Conservation (phyloP, 1,140 invertebrate genomes). For the Cherax destructor region DNA sequence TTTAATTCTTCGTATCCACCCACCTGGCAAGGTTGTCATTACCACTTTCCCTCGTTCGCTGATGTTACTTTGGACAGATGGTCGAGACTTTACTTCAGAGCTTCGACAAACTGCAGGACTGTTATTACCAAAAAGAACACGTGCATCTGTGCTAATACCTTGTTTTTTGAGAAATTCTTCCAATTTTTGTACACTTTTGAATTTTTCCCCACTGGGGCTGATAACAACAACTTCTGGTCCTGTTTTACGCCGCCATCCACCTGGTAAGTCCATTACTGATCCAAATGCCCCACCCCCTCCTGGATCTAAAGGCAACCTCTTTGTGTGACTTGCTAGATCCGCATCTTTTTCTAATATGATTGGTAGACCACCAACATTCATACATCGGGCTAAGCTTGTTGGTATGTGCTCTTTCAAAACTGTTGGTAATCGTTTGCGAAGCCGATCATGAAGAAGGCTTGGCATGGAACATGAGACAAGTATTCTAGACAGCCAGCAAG, state of each 20-base stretch:
- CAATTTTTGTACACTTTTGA: conserved; percentile 68
- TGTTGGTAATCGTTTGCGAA: conserved; percentile 62
- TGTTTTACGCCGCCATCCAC: conserved; percentile 67
- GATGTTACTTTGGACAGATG: conserved; percentile 7
- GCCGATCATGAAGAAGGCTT: conserved; percentile 65
- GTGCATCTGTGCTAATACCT: conserved; percentile 66
- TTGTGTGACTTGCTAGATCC: conserved; percentile 47
- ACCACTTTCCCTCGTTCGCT: conserved; percentile 53
- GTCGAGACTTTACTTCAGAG: conserved; percentile 22
- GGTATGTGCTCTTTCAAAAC: conserved; percentile 61
- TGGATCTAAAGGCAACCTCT: conserved; percentile 50
- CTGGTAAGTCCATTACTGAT: conserved; percentile 66
- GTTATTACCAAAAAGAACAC: conserved; percentile 70
- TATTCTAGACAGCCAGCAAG: conserved; percentile 68
- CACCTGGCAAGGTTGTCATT: conserved; percentile 67
- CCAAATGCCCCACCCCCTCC: conserved; percentile 67
- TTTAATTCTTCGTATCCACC: conserved; percentile 67
- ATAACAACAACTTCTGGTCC: conserved; percentile 69
- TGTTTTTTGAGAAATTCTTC: conserved; percentile 68
- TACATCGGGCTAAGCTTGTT: conserved; percentile 69
- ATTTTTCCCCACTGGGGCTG: conserved; percentile 67
- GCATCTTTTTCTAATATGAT: conserved; percentile 7
- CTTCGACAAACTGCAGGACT: conserved; percentile 17
- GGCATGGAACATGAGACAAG: conserved; percentile 57
- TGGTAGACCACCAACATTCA: conserved; percentile 23